Evolutionary conservation across 2,797 vertebrate genomes (phyloP), one percentile per base, ranked within the genome.

Genomic region (Epinephelus malabaricus): DNA sequence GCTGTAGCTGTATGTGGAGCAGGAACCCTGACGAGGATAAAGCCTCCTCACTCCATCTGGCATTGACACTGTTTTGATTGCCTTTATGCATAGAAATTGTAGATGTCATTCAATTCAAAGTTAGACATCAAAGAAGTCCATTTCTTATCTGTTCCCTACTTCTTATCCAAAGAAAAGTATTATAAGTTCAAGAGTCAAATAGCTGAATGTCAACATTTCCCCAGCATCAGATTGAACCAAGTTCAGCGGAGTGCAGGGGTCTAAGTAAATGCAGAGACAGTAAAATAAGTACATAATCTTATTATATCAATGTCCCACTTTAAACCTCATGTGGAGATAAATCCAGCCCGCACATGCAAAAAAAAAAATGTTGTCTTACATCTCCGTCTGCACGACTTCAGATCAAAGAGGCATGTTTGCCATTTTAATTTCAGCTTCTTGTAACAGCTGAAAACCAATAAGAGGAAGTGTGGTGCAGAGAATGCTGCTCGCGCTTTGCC

Each of bases 291-390:
- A 49, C 19, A 25, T 81, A 79, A 87, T 87, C 72, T 65, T 59
- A 69, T 78, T 81, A 69, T 65, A 79, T 81, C 81, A 43, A 59
- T 73, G 85, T 75, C 85, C 77, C 65, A 71, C 69, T 86, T 83
- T 67, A 61, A 77, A 84, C 65, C 43, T 79, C 15, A 12, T 25
- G 62, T 5, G 21, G n/a, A 73, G 73, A 85, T 82, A 62, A 86
- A 78, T 66, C 60, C 61, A 18, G 62, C 6, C 51, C 1, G 27
- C 6, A 15, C 66, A 17, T 12, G 53, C 49, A 43, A 64, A 80
- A 47, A 76, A 25, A 59, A 10, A n/a, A 25, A 25, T 11, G 27
- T 61, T 40, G 45, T 53, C 30, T 17, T 38, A 68, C 53, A 45
- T 71, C 82, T 68, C 23, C 0, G 1, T 60, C 55, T 68, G 74